Conservation (phyloP, 2,113 vertebrate species). For the Oophaga pumilio region DNA sequence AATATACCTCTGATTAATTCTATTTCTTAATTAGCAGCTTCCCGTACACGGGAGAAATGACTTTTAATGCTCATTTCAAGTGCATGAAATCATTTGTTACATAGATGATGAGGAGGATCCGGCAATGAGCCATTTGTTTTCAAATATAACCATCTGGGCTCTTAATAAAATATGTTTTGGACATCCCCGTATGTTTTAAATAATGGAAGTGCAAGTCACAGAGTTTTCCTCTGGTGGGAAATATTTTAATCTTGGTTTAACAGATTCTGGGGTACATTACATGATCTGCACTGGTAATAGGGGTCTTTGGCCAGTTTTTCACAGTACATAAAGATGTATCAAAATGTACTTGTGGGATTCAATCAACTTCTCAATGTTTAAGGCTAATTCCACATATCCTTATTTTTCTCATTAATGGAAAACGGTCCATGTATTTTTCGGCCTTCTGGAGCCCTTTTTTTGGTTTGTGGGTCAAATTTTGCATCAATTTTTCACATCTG, state of each 20-base stretch:
- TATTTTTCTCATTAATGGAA: too few relatives aligned
- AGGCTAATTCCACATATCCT: too few relatives aligned
- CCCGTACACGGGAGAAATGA: not conserved
- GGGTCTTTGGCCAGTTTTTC: not conserved
- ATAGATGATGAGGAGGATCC: conserved; percentile 16
- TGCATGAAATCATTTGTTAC: conserved; percentile 4
- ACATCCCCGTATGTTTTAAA: not conserved
- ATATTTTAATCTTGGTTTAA: not conserved
- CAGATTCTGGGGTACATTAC: not conserved
- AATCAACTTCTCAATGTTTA: too few relatives aligned
- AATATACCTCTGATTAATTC: conserved; percentile 40
- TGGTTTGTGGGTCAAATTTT: too few relatives aligned
- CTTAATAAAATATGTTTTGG: not conserved
- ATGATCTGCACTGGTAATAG: not conserved
- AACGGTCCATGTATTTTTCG: too few relatives aligned
- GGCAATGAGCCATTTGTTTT: conserved; percentile 9
- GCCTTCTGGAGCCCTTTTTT: too few relatives aligned
- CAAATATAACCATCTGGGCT: not conserved
- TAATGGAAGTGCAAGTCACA: not conserved
- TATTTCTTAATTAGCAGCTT: conserved; percentile 32
- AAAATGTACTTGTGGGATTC: too few relatives aligned
- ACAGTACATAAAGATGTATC: not conserved
- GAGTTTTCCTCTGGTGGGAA: not conserved
- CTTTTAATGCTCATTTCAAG: conserved; percentile 19
- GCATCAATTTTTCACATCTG: too few relatives aligned